Percentiles rank a stretch among this genome's conserved stretches.
phyloP scores from a whole-genome alignment of 2,797 vertebrate species.

The Semaprochilodus insignis region DNA sequence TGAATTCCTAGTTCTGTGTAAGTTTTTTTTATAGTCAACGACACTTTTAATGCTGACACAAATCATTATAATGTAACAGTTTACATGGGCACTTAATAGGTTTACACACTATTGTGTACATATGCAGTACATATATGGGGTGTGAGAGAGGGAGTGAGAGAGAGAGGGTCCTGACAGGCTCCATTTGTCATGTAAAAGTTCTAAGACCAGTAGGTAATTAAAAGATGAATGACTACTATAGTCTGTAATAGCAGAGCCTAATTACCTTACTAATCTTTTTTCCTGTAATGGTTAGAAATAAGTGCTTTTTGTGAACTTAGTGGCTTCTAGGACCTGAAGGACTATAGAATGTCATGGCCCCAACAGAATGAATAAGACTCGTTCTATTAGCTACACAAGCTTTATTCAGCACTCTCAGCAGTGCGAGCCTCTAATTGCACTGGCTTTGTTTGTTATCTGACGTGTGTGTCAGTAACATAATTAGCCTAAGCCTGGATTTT shows the following conservation, averaged over 20 bases:
- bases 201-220: background rate
- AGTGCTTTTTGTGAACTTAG: slow-evolving; percentile 9
- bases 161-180: too few relatives aligned
- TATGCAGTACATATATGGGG: too few relatives aligned
- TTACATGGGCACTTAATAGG: too few relatives aligned
- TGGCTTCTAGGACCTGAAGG: slow-evolving; percentile 51
- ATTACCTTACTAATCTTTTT: background rate
- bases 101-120: too few relatives aligned
- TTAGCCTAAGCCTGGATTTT: slow-evolving; percentile 58
- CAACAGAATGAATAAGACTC: slow-evolving; percentile 59
- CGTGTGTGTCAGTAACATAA: slow-evolving; percentile 66
- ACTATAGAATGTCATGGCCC: slow-evolving; percentile 62
- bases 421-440: slow-evolving; percentile 63
- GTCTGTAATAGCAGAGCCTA: background rate
- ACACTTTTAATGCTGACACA: too few relatives aligned
- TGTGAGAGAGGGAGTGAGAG: too few relatives aligned
- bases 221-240: background rate
- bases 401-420: slow-evolving; percentile 51
- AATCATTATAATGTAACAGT: too few relatives aligned
- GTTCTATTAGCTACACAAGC: slow-evolving; percentile 63
- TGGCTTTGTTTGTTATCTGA: slow-evolving; percentile 71
- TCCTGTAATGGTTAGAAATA: background rate
- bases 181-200: background rate
- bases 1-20: too few relatives aligned
- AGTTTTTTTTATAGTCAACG: too few relatives aligned